phyloP scores from a whole-genome alignment of 2,113 vertebrate genomes.

The Campylomormyrus tamandua region DNA sequence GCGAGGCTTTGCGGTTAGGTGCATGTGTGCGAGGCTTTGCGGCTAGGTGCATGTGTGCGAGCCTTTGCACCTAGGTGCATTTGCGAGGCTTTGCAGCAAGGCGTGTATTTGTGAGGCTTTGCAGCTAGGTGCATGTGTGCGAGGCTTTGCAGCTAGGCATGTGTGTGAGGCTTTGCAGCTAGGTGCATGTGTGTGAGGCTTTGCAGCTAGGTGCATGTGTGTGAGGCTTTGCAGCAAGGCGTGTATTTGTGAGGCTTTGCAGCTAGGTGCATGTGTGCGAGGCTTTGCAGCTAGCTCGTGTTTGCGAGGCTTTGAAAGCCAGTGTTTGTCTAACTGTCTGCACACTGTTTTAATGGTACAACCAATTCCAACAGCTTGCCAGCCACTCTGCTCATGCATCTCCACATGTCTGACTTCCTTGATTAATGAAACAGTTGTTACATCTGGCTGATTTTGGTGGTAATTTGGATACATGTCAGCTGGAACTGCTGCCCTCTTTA shows the following conservation, averaged over 20 bases:
- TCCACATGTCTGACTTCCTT: background rate
- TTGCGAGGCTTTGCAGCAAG: background rate
- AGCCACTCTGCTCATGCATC: background rate
- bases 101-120: too few species aligned
- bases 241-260: background rate
- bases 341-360: background rate
- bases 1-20: background rate
- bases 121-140: background rate
- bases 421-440: background rate
- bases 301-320: background rate
- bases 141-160: background rate
- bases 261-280: background rate
- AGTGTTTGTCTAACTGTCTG: background rate
- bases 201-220: too few species aligned
- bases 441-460: background rate
- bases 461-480: background rate
- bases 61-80: background rate
- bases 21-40: too few species aligned
- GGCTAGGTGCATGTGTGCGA: too few species aligned
- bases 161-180: too few species aligned
- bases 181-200: too few species aligned
- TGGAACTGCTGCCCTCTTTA: background rate
- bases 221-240: background rate
- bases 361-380: background rate
- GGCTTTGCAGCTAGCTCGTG: background rate